These are phyloP conservation scores for Drosophila fulvimacula DNA, from an alignment of 2,888 invertebrate species.

Conservation along the genomic window DNA sequence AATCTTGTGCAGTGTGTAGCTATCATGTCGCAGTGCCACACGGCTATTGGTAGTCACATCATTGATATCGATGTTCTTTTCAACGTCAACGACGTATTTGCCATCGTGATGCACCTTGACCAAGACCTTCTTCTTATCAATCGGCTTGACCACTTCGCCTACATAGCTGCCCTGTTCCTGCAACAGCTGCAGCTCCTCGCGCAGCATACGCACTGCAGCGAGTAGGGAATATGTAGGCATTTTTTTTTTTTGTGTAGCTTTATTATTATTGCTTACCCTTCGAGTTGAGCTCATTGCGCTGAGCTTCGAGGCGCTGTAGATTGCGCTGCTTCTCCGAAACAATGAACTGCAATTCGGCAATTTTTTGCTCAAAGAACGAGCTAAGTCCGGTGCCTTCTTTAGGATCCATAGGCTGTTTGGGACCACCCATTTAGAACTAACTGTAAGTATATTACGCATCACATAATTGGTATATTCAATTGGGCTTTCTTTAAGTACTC, in stretches of 20 bases:
- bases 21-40: slow-evolving; percentile 98
- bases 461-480: background rate
- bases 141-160: slow-evolving; percentile 99
- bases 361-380: slow-evolving; percentile 98
- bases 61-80: slow-evolving; percentile 99
- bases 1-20: slow-evolving; percentile 98
- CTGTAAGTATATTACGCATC: slow-evolving; percentile 28
- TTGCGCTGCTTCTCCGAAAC: slow-evolving; percentile 98
- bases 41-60: slow-evolving; percentile 98
- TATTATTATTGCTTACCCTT: slow-evolving; percentile 89
- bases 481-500: background rate
- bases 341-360: slow-evolving; percentile 96
- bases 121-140: slow-evolving; percentile 99
- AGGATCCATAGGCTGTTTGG: slow-evolving; percentile 39
- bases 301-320: slow-evolving; percentile 97
- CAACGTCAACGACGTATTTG: slow-evolving; percentile 99
- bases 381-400: slow-evolving; percentile 89
- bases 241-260: too few relatives aligned
- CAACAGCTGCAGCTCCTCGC: slow-evolving; percentile 97
- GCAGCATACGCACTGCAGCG: slow-evolving; percentile 95
- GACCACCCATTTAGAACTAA: slow-evolving; percentile 70
- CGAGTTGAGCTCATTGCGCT: slow-evolving; percentile 98
- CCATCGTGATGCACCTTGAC: slow-evolving; percentile 99
- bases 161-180: slow-evolving; percentile 99
- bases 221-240: background rate